Evolutionary conservation across 2,113 vertebrate species (phyloP).

Genomic region (Atlantisia rogersi): DNA sequence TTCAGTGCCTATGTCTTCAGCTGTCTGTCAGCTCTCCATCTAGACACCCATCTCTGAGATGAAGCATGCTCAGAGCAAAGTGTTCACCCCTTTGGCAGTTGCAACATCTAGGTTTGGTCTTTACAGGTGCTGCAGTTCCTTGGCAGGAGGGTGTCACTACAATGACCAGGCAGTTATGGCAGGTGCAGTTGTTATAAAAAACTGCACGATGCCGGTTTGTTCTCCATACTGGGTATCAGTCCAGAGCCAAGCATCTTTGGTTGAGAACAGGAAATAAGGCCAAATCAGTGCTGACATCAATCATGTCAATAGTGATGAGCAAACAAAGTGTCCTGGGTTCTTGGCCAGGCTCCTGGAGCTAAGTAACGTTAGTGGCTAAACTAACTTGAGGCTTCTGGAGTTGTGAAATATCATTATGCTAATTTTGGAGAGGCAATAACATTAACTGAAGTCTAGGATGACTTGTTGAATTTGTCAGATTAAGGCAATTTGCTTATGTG

Average conservation of each 20-base stretch:
- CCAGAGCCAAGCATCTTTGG: not conserved
- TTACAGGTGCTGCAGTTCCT: not conserved
- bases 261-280: not conserved
- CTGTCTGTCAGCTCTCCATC: not conserved
- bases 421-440: constrained; percentile 1
- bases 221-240: not conserved
- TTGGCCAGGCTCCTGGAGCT: constrained; percentile 2
- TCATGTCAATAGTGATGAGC: not conserved
- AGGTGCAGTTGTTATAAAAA: not conserved
- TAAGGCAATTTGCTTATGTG: constrained; percentile 7
- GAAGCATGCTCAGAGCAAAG: not conserved
- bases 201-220: not conserved
- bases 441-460: not conserved
- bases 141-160: not conserved
- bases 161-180: not conserved
- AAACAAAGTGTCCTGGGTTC: not conserved
- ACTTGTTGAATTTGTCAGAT: constrained; percentile 14
- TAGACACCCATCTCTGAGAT: not conserved
- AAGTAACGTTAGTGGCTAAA: not conserved
- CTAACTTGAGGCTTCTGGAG: not conserved
- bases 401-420: not conserved
- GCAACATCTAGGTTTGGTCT: not conserved
- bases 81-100: not conserved
- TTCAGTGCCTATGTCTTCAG: not conserved
- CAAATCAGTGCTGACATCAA: not conserved